Conservation (phyloP, 53 echinoderm and acorn worm genomes). For the Pentamera pediparva region DNA sequence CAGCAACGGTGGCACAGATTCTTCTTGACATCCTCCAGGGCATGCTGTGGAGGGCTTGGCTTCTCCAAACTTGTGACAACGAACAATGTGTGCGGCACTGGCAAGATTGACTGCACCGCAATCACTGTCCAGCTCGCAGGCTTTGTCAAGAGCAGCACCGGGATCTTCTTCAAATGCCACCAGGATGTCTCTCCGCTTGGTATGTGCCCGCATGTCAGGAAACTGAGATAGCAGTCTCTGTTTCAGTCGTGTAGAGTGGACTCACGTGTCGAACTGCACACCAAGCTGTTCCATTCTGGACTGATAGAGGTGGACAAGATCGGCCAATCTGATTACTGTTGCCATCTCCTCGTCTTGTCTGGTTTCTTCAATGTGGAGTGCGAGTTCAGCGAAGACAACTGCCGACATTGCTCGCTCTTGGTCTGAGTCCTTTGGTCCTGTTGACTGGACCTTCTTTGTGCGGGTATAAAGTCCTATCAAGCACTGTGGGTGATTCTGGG, state of each 20-base stretch:
- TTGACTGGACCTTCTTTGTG: conserved; percentile 21
- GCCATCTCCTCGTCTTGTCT: conserved; percentile 27
- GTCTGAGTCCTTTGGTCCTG: conserved; percentile 1
- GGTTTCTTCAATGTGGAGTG: conserved; percentile 46
- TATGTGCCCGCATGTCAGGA: conserved; percentile 20
- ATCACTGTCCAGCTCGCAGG: neutral
- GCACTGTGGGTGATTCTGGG: conserved; percentile 30
- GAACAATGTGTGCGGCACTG: conserved; percentile 42
- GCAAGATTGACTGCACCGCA: conserved; percentile 33
- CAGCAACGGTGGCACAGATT: conserved; percentile 31
- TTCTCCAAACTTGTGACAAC: conserved; percentile 30
- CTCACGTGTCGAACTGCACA: neutral
- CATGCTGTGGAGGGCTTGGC: conserved; percentile 17
- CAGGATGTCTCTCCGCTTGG: conserved; percentile 28
- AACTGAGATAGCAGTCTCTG: conserved; percentile 28
- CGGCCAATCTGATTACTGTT: conserved; percentile 42
- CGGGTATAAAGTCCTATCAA: conserved; percentile 20
- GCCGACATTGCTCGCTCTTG: conserved; percentile 15
- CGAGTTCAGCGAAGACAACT: conserved; percentile 45
- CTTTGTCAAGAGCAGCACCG: conserved; percentile 11
- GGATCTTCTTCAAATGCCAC: conserved; percentile 25
- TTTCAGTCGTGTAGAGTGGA: neutral
- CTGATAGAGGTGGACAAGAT: conserved; percentile 16
- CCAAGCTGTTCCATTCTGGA: conserved; percentile 37
- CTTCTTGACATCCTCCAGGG: conserved; percentile 28